Base-by-base conservation (phyloP, 2,888 invertebrate genomes). In the Junonia oenone region DNA sequence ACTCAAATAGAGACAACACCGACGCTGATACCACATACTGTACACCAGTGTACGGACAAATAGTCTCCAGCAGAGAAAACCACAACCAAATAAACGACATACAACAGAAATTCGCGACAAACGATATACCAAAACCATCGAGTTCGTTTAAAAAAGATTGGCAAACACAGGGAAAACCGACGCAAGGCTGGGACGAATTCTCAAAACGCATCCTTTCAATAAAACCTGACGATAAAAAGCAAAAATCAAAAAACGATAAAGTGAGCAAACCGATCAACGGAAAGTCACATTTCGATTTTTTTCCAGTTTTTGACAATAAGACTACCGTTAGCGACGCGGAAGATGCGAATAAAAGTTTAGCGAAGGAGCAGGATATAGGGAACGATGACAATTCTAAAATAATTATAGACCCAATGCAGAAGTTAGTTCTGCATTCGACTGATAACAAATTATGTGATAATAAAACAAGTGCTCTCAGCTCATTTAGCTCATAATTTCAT, bases 361-460 rank as follows among this genome's bases (percentile, higher is more conserved):
- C 51, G 50, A 64, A 63, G 48, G 58, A 63, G 43, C 56, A 64
- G 26, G 63, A 62, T 4, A 55, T 58, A 26, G 63, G 52, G 60
- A 75, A 72, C 54, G 83, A 83, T 57, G 86, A 84, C 64, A 81
- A 78, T 78, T 79, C 83, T 82, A 83, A 85, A 75, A 78, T 87
- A 75, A 86, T 90, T 74, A 67, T 90, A 87, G 87, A 90, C 73
- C 82, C 90, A 80, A 86, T 90, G 90, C 90, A 87, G 81, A 88
- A 90, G 67, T 55, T 90, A 84, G 84, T 82, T 78, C 78, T 90
- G 86, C 87, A 82, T 78, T 76, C 89, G 90, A 90, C 90, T 89
- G 90, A 90, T 84, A 90, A 83, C 73, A 84, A 85, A 77, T 77
- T 86, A 82, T 90, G 90, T 90, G 90, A 90, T 90, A 90, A 80